Evolutionary conservation across 2,888 invertebrate species (phyloP).

Genomic region (Tortricodes alternella): DNA sequence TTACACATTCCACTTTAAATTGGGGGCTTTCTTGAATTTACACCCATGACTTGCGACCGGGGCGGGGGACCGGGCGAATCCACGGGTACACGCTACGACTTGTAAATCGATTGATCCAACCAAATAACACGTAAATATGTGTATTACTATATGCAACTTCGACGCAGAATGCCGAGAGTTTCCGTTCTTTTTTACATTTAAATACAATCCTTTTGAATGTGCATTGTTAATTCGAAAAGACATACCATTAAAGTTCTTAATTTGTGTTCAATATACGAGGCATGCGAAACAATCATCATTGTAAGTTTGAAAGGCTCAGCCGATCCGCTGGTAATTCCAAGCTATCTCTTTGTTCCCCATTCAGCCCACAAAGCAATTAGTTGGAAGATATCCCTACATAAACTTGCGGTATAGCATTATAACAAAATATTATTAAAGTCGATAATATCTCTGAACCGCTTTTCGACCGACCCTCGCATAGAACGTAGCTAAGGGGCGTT

Average conservation of each 20-base stretch:
- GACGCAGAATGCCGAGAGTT: slow-evolving; percentile 5
- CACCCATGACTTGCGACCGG: slow-evolving; percentile 77
- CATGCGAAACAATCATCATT: slow-evolving; percentile 59
- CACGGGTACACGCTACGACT: slow-evolving; percentile 43
- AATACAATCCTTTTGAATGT: slow-evolving; percentile 34
- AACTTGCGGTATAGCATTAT: slow-evolving; percentile 54
- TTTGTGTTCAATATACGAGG: slow-evolving; percentile 55
- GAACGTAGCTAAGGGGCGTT: slow-evolving; percentile 56
- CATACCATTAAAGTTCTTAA: slow-evolving; percentile 47
- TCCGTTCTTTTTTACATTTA: slow-evolving; percentile 40
- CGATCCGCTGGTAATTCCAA: slow-evolving; percentile 45
- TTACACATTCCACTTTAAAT: slow-evolving; percentile 80
- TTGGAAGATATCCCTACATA: slow-evolving; percentile 55
- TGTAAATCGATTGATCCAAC: slow-evolving; percentile 55
- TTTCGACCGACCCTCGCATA: slow-evolving; percentile 54
- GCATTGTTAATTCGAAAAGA: slow-evolving; percentile 38
- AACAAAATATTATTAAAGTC: slow-evolving; percentile 60
- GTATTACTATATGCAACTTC: slow-evolving; percentile 28
- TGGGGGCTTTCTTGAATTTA: slow-evolving; percentile 81
- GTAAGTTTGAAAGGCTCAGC: slow-evolving; percentile 41
- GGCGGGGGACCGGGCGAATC: slow-evolving; percentile 50
- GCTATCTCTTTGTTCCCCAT: slow-evolving; percentile 59
- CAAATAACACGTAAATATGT: slow-evolving; percentile 45
- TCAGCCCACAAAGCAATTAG: slow-evolving; percentile 59
- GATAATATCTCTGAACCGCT: slow-evolving; percentile 61